These are phyloP conservation scores for Pelmatolapia mariae DNA, from an alignment of 2,113 vertebrate genomes.

Conservation along the genomic window DNA sequence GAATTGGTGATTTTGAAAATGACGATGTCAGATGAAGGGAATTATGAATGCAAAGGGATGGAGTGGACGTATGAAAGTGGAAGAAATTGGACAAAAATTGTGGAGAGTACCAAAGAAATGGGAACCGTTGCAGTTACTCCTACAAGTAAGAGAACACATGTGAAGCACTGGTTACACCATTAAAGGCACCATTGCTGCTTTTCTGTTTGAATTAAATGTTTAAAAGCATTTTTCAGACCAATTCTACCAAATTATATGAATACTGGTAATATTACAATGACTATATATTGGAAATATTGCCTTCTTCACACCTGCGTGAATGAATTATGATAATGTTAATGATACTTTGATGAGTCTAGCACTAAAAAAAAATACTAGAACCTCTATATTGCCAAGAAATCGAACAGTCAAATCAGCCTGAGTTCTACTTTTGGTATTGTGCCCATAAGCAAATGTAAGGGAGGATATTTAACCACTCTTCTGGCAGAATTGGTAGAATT, in stretches of 20 bases:
- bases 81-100: conserved; percentile 80
- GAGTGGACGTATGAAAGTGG: conserved; percentile 83
- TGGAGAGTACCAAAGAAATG: conserved; percentile 78
- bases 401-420: neutral
- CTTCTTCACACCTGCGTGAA: neutral
- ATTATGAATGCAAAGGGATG: conserved; percentile 79
- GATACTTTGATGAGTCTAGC: fast-evolving
- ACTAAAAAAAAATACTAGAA: fast-evolving
- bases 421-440: neutral
- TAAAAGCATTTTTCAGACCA: neutral
- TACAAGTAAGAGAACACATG: conserved; percentile 55
- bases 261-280: neutral
- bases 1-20: conserved; percentile 73
- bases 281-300: neutral
- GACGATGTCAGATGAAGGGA: conserved; percentile 66
- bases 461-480: fast-evolving
- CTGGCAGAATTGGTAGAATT: neutral
- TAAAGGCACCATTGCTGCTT: neutral
- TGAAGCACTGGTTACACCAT: neutral
- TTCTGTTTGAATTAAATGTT: neutral
- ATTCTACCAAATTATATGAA: neutral
- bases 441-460: neutral
- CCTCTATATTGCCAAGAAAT: neutral
- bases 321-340: neutral
- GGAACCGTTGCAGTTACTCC: conserved; percentile 75